Evolutionary conservation across 2,888 invertebrate species (phyloP), one percentile per base, ranked within the genome.

Genomic region (Brenthis daphne): DNA sequence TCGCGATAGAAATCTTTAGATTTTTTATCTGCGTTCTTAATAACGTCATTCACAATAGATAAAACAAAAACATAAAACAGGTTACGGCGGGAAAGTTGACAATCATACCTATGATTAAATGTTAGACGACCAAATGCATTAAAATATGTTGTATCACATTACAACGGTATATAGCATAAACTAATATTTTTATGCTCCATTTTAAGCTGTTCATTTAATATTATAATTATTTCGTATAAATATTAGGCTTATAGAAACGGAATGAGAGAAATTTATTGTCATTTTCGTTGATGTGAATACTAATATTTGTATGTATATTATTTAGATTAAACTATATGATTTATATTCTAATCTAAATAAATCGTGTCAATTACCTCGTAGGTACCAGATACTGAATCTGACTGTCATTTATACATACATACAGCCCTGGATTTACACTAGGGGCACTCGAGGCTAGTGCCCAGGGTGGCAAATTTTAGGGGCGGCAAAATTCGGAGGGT

Each of bases 41-140:
- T 50, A 16, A 54, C 54, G 61, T 47, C 60, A 50, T n/a, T 67
- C 51, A 71, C 72, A 69, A 69, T 69, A 65, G 63, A 53, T 33
- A 51, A 67, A 57, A 61, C 47, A 65, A 70, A 69, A 70, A 61
- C 47, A n/a, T 64, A 70, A 69, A 70, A 61, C 47, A n/a, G 11
- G 51, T 48, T 56, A 50, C 12, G 20, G 61, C 60, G 68, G 33
- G 68, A 70, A 70, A 61, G 61, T 67, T 61, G 33, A 63, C 20
- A 20, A 63, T 63, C 51, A 37, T 63, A 43, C 6, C 1, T 43
- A 11, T 24, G 16, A 33, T 33, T 33, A 29, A 50, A 8, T 6
- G 47, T 4, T 48, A 47, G 14, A 43, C 29, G 24, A 63, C 53
- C 20, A 6, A 33, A 53, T 37, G 13, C 53, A 63, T 63, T n/a